Percentiles rank a stretch among this genome's conserved stretches.
Conservation (phyloP, 1,140 invertebrate genomes). For the Euura lappo region DNA sequence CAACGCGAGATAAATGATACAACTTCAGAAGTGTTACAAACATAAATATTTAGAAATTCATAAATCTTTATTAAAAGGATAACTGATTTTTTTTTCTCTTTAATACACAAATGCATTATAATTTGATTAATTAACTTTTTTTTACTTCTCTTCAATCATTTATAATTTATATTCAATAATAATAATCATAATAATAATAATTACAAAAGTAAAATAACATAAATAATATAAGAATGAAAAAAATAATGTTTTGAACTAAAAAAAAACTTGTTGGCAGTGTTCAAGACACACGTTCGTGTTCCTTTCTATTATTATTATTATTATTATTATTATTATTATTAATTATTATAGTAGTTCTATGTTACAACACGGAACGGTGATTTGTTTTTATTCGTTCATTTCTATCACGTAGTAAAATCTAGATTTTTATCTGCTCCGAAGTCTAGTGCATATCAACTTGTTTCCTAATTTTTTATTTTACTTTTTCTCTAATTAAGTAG, state of each 20-base stretch:
- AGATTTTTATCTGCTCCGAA: neutral
- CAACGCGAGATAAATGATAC: too few species aligned
- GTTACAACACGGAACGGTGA: conserved; percentile 27
- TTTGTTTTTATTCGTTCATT: conserved; percentile 7
- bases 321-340: conserved; percentile 28
- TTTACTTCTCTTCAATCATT: neutral
- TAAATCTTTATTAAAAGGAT: conserved; percentile 51
- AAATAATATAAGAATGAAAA: conserved; percentile 40
- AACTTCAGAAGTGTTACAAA: neutral
- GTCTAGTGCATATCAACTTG: neutral
- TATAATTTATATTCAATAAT: neutral
- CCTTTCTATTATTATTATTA: conserved; percentile 29
- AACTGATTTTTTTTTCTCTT: conserved; percentile 25
- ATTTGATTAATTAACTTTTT: conserved; percentile 17
- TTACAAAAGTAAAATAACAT: conserved; percentile 22
- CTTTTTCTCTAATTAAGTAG: neutral
- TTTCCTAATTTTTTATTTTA: neutral
- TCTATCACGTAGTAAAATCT: neutral
- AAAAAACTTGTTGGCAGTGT: conserved; percentile 47
- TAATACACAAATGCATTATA: conserved; percentile 28
- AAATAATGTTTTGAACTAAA: conserved; percentile 37
- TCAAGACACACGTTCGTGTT: conserved; percentile 23
- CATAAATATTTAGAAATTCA: conserved; percentile 28
- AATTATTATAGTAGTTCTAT: conserved; percentile 13
- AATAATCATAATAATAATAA: conserved; percentile 24